Conservation (phyloP, 2,888 invertebrate genomes). For the Drosophila vallismaia region DNA sequence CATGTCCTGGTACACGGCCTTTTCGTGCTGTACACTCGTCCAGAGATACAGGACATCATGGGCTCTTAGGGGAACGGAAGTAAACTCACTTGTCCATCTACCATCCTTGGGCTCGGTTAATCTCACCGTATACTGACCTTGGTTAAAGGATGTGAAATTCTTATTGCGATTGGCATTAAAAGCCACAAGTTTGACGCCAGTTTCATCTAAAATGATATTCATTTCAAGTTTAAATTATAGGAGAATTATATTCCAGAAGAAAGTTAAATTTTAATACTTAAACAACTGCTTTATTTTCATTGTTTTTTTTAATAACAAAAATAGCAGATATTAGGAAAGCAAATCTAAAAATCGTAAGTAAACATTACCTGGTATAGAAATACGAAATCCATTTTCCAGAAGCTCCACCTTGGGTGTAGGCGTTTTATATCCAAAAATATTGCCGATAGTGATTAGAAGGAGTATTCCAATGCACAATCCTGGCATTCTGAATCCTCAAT, state of each 20-base stretch:
- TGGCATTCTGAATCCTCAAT: conserved; percentile 28
- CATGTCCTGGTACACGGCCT: conserved; percentile 82
- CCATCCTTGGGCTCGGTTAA: conserved; percentile 83
- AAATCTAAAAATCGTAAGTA: not conserved
- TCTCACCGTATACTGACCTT: conserved; percentile 86
- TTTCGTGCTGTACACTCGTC: conserved; percentile 86
- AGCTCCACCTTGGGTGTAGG: conserved; percentile 65
- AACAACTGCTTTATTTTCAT: not conserved
- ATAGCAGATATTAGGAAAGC: not conserved
- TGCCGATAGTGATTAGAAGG: conserved; percentile 17
- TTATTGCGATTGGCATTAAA: conserved; percentile 88
- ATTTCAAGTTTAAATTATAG: too few relatives aligned
- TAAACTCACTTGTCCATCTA: conserved; percentile 85
- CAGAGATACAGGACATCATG: conserved; percentile 87
- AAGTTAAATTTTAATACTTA: not conserved
- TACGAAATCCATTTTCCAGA: conserved; percentile 67
- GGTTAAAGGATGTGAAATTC: conserved; percentile 84
- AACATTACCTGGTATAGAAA: conserved; percentile 77
- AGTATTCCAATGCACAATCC: conserved; percentile 16
- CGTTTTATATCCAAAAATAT: conserved; percentile 55
- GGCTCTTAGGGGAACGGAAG: conserved; percentile 83
- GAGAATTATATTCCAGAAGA: too few relatives aligned
- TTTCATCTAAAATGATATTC: conserved; percentile 82
- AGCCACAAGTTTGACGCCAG: conserved; percentile 85
- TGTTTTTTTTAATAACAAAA: not conserved